Evolutionary conservation across 2,797 vertebrate species (phyloP).

Genomic region (Xerus rutilus): DNA sequence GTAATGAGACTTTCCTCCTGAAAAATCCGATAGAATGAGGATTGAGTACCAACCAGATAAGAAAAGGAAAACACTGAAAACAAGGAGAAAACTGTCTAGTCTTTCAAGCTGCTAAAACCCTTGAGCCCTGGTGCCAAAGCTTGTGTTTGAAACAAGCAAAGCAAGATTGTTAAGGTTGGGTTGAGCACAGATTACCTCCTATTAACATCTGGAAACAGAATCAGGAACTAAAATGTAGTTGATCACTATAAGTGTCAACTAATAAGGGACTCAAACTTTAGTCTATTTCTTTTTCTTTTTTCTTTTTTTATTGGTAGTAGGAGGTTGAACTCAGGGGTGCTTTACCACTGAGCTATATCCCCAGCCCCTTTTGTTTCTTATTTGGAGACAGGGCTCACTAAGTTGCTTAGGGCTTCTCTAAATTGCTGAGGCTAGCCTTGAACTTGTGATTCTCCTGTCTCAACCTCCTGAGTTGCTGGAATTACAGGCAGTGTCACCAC

Average conservation of each 20-base stretch:
- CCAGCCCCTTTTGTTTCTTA: no score
- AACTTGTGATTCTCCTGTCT: no score
- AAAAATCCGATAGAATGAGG: constrained; percentile 38
- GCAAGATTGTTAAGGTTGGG: background rate
- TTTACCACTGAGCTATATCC: no score
- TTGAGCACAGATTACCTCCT: background rate
- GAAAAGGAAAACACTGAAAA: constrained; percentile 12
- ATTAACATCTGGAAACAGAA: constrained; percentile 44
- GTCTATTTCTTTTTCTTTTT: background rate
- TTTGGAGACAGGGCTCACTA: no score
- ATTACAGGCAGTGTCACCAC: no score
- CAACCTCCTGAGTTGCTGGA: no score
- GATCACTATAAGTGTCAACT: constrained; percentile 44
- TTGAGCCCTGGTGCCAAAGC: constrained; percentile 4
- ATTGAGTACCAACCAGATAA: constrained; percentile 20
- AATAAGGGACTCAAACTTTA: constrained; percentile 44
- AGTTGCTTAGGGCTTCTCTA: no score
- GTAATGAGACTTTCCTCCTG: background rate
- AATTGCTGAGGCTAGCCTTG: no score
- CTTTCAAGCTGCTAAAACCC: constrained; percentile 23
- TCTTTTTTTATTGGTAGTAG: no score
- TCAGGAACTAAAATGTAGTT: constrained; percentile 34
- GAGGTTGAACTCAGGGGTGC: no score
- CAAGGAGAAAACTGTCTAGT: background rate
- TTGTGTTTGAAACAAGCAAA: constrained; percentile 57